These are phyloP conservation scores for Pelochelys cantorii DNA, from an alignment of 2,797 vertebrate species.

Conservation along the genomic window DNA sequence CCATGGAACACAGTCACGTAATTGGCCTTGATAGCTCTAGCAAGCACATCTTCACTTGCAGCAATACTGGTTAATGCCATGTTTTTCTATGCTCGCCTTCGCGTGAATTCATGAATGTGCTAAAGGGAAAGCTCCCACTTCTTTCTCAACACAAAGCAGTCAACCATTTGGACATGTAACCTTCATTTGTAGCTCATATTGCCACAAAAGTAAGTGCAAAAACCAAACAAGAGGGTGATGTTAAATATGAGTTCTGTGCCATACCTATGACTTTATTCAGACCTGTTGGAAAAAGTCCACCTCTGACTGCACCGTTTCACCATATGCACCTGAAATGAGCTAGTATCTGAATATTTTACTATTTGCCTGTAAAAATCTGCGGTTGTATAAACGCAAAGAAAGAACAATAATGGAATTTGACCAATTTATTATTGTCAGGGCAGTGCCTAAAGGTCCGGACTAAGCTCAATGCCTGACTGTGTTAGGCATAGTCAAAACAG, in stretches of 20 bases:
- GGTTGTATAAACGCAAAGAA: background rate
- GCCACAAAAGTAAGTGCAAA: background rate
- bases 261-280: background rate
- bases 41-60: background rate
- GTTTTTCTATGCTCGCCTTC: background rate
- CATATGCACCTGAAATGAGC: background rate
- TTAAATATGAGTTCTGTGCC: background rate
- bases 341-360: background rate
- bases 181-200: background rate
- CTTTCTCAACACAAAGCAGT: background rate
- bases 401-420: background rate
- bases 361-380: background rate
- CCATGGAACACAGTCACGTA: background rate
- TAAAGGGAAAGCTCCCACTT: background rate
- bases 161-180: background rate
- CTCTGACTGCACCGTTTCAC: background rate
- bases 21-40: background rate
- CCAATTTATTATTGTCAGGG: background rate
- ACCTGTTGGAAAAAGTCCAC: background rate
- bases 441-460: background rate
- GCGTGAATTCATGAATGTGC: background rate
- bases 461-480: background rate
- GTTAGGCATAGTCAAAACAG: background rate
- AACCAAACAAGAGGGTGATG: background rate
- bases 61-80: background rate